phyloP scores from a whole-genome alignment of 2,113 vertebrate genomes.

The Corythoichthys haematopterus region DNA sequence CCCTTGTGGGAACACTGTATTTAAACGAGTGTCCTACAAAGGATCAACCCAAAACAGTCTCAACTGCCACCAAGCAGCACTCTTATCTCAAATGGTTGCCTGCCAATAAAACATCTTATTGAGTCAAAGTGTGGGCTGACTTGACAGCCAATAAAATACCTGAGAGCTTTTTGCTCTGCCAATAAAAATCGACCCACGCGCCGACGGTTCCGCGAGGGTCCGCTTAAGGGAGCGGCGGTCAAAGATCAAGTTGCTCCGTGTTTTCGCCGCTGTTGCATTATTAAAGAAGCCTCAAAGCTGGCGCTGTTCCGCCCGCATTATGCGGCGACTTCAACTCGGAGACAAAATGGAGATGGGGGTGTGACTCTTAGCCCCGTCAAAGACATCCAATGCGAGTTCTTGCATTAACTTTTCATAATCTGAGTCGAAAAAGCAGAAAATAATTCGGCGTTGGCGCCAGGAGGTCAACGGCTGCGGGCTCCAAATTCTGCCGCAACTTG shows the following conservation, averaged over 20 bases:
- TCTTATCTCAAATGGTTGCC: background rate
- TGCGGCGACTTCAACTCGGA: background rate
- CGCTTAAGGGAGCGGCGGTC: background rate
- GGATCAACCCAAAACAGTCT: too few species aligned
- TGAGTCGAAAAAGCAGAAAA: background rate
- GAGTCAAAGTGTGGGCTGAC: background rate
- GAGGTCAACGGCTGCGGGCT: background rate
- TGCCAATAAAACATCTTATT: background rate
- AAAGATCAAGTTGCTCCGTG: background rate
- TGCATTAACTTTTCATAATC: conserved; percentile 3
- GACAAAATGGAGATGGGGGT: background rate
- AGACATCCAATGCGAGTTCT: conserved; percentile 1
- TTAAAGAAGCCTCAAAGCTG: conserved; percentile 1
- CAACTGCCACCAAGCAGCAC: too few species aligned
- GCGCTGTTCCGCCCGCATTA: background rate
- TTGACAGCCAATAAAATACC: background rate
- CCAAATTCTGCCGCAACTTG: conserved; percentile 5
- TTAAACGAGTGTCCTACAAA: too few species aligned
- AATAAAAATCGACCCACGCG: background rate
- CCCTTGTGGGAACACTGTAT: too few species aligned
- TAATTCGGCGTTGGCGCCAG: background rate
- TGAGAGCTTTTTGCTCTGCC: background rate
- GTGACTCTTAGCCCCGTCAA: background rate
- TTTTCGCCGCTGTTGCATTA: background rate
- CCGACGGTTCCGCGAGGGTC: background rate